Evolutionary conservation across 2,888 invertebrate species (phyloP).

Genomic region (Cerceris ruficornis): DNA sequence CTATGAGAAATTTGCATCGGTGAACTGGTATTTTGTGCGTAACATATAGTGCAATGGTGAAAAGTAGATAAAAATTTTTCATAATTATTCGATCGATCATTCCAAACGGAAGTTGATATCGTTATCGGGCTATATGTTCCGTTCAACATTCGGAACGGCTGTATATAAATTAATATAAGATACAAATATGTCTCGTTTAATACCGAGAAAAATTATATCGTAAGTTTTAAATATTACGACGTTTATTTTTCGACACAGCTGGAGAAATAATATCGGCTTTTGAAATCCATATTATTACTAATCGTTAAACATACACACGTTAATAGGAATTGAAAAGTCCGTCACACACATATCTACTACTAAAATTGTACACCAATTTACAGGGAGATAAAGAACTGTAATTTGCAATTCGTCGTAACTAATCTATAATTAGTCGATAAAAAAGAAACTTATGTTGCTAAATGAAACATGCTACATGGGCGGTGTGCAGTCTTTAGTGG

Average conservation of each 20-base stretch:
- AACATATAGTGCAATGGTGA: slow-evolving; percentile 11
- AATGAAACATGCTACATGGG: slow-evolving; percentile 52
- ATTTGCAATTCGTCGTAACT: slow-evolving; percentile 29
- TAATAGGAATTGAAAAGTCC: slow-evolving; percentile 37
- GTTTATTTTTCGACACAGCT: slow-evolving; percentile 53
- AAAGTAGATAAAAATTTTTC: neutral
- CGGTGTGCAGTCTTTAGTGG: slow-evolving; percentile 54
- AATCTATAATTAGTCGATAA: slow-evolving; percentile 36
- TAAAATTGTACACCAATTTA: slow-evolving; percentile 21
- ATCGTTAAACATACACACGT: slow-evolving; percentile 57
- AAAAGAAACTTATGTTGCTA: slow-evolving; percentile 46
- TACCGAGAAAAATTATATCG: slow-evolving; percentile 26
- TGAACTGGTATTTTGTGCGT: neutral
- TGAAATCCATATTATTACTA: slow-evolving; percentile 41
- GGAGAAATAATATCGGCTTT: slow-evolving; percentile 37
- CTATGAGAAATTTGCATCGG: neutral
- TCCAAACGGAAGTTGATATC: neutral
- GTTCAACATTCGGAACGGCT: too few species aligned
- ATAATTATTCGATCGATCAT: neutral
- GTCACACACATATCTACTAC: slow-evolving; percentile 38
- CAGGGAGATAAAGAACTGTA: slow-evolving; percentile 18
- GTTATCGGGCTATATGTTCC: too few species aligned
- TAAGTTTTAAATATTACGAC: slow-evolving; percentile 48
- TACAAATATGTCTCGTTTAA: too few species aligned
- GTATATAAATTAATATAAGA: too few species aligned